Evolutionary conservation across 2,888 invertebrate genomes (phyloP).

Genomic region (Endomychus coccineus): DNA sequence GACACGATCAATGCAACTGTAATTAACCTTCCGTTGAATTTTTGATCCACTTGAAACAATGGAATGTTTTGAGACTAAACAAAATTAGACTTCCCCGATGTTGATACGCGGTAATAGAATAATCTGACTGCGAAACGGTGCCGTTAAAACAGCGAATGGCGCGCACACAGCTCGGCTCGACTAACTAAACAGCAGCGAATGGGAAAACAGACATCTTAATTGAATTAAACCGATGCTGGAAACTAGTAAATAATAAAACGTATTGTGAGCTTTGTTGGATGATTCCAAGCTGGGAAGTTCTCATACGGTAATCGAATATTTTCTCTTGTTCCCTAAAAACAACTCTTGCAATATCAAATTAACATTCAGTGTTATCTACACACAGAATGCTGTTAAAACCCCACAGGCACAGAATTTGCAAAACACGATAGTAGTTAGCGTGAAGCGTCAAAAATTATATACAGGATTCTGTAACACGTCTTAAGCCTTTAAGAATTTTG

Average conservation of each 20-base stretch:
- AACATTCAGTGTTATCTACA: too few relatives aligned
- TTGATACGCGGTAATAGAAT: conserved; percentile 65
- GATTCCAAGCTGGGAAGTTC: too few relatives aligned
- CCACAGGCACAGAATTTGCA: too few relatives aligned
- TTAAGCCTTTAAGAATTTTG: too few relatives aligned
- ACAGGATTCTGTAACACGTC: too few relatives aligned
- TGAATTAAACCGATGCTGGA: conserved; percentile 34
- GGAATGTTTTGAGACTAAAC: conserved; percentile 62
- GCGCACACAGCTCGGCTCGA: conserved; percentile 4
- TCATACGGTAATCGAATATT: too few relatives aligned
- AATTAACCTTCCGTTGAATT: conserved; percentile 59
- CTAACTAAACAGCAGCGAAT: conserved; percentile 18
- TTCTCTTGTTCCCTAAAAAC: too few relatives aligned
- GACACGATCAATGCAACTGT: conserved; percentile 48
- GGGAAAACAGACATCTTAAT: conserved; percentile 33
- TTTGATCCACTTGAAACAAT: conserved; percentile 61
- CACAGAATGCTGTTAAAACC: too few relatives aligned
- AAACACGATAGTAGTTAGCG: too few relatives aligned
- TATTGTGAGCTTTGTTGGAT: conserved; percentile 33
- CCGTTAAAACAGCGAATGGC: conserved; percentile 23
- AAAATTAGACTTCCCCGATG: conserved; percentile 54
- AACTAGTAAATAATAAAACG: conserved; percentile 33
- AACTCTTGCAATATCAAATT: too few relatives aligned
- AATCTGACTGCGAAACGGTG: conserved; percentile 50
- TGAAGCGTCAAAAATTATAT: too few relatives aligned